Base-by-base conservation (phyloP, 2,888 invertebrate species). In the Shargacucullia verbasci region DNA sequence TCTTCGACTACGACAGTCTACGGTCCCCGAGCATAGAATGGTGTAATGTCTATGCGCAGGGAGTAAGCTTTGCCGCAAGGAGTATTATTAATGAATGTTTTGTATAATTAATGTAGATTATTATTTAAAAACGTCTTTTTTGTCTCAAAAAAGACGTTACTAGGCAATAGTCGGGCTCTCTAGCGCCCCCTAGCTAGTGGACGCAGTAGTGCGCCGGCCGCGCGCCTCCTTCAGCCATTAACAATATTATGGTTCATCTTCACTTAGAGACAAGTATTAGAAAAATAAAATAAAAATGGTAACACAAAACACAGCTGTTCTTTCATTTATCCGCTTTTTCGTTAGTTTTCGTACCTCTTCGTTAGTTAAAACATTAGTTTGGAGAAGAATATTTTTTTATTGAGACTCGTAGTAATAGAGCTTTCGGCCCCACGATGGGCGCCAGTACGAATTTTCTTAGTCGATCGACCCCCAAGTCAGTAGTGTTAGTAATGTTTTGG, bases 271-370 rank as follows among this genome's bases (percentile, higher is more conserved):
- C 80, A 83, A 88, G 84, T 88, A 84, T 90, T 90, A 91, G 89
- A 87, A 89, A 91, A 90, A 92, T 72, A 79, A 65, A 71, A 82
- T 79, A 80, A 80, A 29, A 78, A 91, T 89, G 91, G 89, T 92
- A 88, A 92, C 64, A 76, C 68, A 85, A 89, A 89, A 92, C 90
- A 91, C 90, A 89, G 91, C 88, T 83, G 92, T 85, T 92, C 87
- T 93, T 93, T 93, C 90, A 93, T 92, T 93, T 92, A 87, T 87
- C 88, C 76, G 92, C 92, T 93, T 93, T 75, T 81, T 80, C 76
- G 78, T 89, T 86, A 90, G 89, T 89, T 81, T 86, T 86, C 78
- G 77, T 83, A 85, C 80, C 79, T 80, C 78, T 79, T 76, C 65
- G 60, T 73, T 73, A 73, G 75, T 59, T 71, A 75, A 72, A 70